Percentiles rank a stretch among this genome's conserved stretches.
These are phyloP conservation scores for Momotus momota DNA, from an alignment of 2,797 vertebrate genomes.

Conservation along the genomic window DNA sequence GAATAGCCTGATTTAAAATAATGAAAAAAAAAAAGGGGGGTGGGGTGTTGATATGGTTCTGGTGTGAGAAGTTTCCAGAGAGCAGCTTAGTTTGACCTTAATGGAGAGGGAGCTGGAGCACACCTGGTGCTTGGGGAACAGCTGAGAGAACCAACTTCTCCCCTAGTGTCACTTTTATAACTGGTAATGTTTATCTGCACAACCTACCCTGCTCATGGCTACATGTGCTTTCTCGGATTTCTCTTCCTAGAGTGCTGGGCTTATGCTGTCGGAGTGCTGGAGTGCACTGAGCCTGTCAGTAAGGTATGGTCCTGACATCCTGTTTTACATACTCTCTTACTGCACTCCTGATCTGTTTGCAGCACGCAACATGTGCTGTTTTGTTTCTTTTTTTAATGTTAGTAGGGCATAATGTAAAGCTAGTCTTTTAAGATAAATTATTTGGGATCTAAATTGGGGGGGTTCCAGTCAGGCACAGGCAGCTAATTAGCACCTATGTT, in stretches of 20 bases:
- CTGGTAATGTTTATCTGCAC: background rate
- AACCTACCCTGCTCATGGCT: background rate
- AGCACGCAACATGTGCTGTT: background rate
- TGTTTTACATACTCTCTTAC: accelerated
- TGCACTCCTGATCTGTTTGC: background rate
- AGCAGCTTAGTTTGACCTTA: background rate
- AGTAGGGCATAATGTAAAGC: background rate
- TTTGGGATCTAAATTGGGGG: background rate
- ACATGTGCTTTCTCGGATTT: background rate
- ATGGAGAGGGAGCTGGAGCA: background rate
- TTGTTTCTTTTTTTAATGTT: background rate
- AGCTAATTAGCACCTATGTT: slow-evolving; percentile 56
- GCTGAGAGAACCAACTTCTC: background rate
- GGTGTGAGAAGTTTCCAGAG: background rate
- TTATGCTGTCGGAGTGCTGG: background rate
- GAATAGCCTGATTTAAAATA: background rate
- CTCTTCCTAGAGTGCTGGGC: background rate
- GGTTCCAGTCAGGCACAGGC: background rate
- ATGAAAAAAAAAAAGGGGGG: background rate
- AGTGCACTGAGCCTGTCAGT: accelerated
- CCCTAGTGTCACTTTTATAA: no score
- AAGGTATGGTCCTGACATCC: background rate
- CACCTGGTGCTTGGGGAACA: background rate
- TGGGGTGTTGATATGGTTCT: background rate
- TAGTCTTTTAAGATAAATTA: background rate